These are phyloP conservation scores for Solea solea DNA, from an alignment of 2,113 vertebrate genomes.

Conservation along the genomic window DNA sequence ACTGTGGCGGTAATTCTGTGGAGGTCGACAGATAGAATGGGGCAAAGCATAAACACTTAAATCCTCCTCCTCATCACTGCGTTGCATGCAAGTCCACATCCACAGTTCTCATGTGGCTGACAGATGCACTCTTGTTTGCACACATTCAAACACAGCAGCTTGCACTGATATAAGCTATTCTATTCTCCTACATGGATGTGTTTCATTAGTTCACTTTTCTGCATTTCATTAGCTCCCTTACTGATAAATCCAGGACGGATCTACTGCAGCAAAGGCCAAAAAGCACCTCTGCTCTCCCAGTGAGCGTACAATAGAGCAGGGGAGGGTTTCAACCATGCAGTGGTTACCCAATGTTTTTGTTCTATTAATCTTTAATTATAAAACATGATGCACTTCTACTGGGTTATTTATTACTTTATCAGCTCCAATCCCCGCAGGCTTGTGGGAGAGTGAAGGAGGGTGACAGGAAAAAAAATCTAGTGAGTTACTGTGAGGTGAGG, in stretches of 20 bases:
- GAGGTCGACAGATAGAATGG: slow-evolving; percentile 11
- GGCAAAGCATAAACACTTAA: neutral
- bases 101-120: slow-evolving; percentile 25
- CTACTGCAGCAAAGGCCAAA: slow-evolving; percentile 21
- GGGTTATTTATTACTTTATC: slow-evolving; percentile 65
- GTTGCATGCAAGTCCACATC: neutral
- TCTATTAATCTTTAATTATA: slow-evolving; percentile 55
- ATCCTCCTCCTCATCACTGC: slow-evolving; percentile 1
- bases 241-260: slow-evolving; percentile 29
- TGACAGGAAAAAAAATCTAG: slow-evolving; percentile 9
- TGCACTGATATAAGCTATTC: slow-evolving; percentile 4
- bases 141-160: slow-evolving; percentile 21
- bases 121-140: slow-evolving; percentile 32
- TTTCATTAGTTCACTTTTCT: slow-evolving; percentile 22
- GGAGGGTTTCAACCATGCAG: slow-evolving; percentile 39
- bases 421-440: slow-evolving; percentile 40
- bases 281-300: slow-evolving; percentile 39
- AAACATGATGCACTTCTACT: slow-evolving; percentile 48
- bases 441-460: slow-evolving; percentile 37
- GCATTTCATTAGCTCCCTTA: slow-evolving; percentile 17
- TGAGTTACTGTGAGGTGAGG: slow-evolving; percentile 31
- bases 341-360: slow-evolving; percentile 51
- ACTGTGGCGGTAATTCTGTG: slow-evolving; percentile 11
- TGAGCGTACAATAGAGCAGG: slow-evolving; percentile 14
- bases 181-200: slow-evolving; percentile 2